A percentile compares a stretch with the other conserved stretches of the same genome.
Conservation (phyloP, 37 sponge, comb jelly and placozoan genomes). For the Lycopodina hypogea region DNA sequence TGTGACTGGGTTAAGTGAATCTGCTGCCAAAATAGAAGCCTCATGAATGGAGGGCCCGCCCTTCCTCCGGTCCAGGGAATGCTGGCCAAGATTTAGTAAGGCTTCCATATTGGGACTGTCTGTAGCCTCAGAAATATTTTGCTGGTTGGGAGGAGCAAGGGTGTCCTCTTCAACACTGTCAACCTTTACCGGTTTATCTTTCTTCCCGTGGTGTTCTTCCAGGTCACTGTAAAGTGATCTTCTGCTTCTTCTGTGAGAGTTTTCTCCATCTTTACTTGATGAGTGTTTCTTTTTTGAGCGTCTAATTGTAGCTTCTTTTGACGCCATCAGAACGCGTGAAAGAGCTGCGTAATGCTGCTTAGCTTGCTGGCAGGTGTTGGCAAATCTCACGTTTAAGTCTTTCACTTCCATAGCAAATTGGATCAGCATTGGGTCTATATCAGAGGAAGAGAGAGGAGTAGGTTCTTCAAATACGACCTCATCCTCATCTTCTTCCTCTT, state of each 20-base stretch:
- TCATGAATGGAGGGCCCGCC: not conserved
- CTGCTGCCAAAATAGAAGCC: not conserved
- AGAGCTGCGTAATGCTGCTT: slow-evolving; percentile 36
- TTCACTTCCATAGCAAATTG: slow-evolving; percentile 18
- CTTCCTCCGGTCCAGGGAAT: not conserved
- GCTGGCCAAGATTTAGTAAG: not conserved
- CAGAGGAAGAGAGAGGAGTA: not conserved
- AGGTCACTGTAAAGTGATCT: too few relatives aligned
- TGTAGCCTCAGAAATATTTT: too few relatives aligned
- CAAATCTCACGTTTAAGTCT: slow-evolving; percentile 19
- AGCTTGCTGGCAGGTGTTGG: slow-evolving; percentile 5
- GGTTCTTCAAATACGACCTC: not conserved
- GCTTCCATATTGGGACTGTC: too few relatives aligned
- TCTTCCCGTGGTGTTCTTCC: too few relatives aligned
- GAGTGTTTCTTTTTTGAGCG: too few relatives aligned
- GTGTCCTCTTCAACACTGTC: too few relatives aligned
- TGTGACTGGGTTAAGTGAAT: not conserved
- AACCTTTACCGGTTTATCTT: too few relatives aligned
- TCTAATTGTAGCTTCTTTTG: not conserved
- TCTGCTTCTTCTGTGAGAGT: too few relatives aligned
- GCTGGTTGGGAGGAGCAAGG: too few relatives aligned
- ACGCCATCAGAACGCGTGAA: slow-evolving; percentile 10
- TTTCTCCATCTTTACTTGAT: too few relatives aligned
- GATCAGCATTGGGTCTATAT: not conserved
- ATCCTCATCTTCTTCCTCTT: not conserved